A percentile compares a stretch with the other conserved stretches of the same genome.
Evolutionary conservation across 2,797 vertebrate genomes (phyloP).

Genomic region (Eleutherodactylus coqui): DNA sequence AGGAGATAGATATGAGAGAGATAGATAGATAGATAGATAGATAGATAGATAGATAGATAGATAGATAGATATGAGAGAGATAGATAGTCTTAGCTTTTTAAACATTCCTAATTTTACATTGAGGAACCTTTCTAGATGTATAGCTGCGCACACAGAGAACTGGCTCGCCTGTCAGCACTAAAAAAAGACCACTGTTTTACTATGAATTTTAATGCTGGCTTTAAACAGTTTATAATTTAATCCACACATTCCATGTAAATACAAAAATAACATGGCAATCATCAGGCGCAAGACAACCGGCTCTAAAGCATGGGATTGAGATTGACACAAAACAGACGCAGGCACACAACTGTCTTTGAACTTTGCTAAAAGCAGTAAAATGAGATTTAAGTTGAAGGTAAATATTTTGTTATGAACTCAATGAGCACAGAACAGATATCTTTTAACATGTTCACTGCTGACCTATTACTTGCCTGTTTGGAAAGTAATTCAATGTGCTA

Average conservation of each 20-base stretch:
- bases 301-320: conserved; percentile 80
- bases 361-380: conserved; percentile 92
- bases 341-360: conserved; percentile 91
- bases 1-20: no score
- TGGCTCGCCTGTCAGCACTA: conserved; percentile 18
- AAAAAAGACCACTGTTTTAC: conserved; percentile 43
- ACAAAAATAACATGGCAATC: conserved; percentile 79
- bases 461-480: not conserved
- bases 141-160: not conserved
- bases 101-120: not conserved
- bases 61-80: no score
- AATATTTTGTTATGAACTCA: conserved; percentile 81
- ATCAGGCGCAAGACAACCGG: conserved; percentile 75
- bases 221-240: conserved; percentile 80
- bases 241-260: conserved; percentile 76
- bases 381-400: conserved; percentile 94
- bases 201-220: conserved; percentile 71
- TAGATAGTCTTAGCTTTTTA: not conserved
- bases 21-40: no score
- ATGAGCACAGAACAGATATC: conserved; percentile 70
- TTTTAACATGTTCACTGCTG: conserved; percentile 66
- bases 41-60: no score
- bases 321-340: conserved; percentile 93
- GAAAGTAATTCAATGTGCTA: not conserved
- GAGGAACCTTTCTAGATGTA: not conserved